phyloP scores from a whole-genome alignment of 2,113 vertebrate species.

The Erythrocercus mccallii region DNA sequence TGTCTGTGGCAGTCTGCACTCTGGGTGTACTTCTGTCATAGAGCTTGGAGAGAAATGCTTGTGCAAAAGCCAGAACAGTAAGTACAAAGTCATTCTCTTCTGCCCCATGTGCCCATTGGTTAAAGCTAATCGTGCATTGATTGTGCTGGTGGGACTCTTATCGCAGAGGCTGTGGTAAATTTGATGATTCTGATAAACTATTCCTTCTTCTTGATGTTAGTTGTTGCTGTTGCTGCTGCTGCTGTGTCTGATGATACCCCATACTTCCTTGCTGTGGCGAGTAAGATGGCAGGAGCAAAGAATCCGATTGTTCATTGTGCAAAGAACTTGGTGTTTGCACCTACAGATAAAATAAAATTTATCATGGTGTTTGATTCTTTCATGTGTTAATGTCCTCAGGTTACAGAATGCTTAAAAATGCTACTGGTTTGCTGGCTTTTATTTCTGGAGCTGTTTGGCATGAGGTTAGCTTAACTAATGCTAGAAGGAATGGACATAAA shows the following conservation, averaged over 20 bases:
- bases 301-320: constrained; percentile 68
- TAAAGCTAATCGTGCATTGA: constrained; percentile 69
- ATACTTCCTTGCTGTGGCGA: constrained; percentile 67
- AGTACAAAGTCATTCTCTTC: constrained; percentile 23
- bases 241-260: constrained; percentile 60
- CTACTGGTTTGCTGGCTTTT: neutral
- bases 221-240: constrained; percentile 46
- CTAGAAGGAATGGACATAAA: neutral
- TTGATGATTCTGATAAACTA: constrained; percentile 71
- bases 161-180: constrained; percentile 65
- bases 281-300: constrained; percentile 70
- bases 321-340: constrained; percentile 70
- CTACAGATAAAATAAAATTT: constrained; percentile 51
- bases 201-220: constrained; percentile 64
- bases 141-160: constrained; percentile 60
- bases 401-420: neutral
- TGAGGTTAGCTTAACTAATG: neutral
- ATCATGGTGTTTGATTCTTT: neutral
- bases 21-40: neutral
- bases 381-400: neutral
- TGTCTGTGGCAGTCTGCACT: neutral
- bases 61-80: constrained; percentile 34
- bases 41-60: constrained; percentile 53
- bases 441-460: neutral
- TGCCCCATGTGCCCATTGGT: constrained; percentile 45